A percentile compares a stretch with the other conserved stretches of the same genome.
Conservation (phyloP, 1,140 invertebrate genomes). For the Aphis craccivora region DNA sequence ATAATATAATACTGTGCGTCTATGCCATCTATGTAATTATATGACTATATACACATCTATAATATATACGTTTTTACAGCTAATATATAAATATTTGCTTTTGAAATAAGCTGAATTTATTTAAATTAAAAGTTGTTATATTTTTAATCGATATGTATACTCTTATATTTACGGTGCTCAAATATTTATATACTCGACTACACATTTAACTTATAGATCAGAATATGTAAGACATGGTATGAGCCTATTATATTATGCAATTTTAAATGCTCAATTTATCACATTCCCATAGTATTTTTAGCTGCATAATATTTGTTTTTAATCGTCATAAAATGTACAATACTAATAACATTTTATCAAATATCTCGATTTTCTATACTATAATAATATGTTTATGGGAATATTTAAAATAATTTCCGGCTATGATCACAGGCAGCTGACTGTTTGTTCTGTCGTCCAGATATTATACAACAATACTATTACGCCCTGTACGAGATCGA, state of each 20-base stretch:
- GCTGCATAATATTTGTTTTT: too few species aligned
- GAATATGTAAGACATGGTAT: not conserved
- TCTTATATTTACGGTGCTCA: too few species aligned
- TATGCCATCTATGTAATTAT: too few species aligned
- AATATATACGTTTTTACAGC: not conserved
- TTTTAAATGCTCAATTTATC: not conserved
- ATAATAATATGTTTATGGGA: too few species aligned
- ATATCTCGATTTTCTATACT: not conserved
- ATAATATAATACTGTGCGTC: not conserved
- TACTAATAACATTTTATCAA: not conserved
- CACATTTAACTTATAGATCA: too few species aligned
- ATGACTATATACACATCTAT: not conserved
- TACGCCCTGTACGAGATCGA: not conserved
- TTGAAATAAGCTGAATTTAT: not conserved
- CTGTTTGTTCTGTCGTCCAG: not conserved
- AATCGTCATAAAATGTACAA: not conserved
- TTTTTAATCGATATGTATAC: not conserved
- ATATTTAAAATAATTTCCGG: not conserved
- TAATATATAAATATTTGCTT: not conserved
- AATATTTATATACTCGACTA: too few species aligned
- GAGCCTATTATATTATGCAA: not conserved
- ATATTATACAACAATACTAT: not conserved
- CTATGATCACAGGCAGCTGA: not conserved
- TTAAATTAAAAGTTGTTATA: not conserved
- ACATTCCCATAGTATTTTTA: not conserved